These are phyloP conservation scores for Crambe crambe DNA, from an alignment of 37 sponge, comb jelly and placozoan species.

Conservation along the genomic window DNA sequence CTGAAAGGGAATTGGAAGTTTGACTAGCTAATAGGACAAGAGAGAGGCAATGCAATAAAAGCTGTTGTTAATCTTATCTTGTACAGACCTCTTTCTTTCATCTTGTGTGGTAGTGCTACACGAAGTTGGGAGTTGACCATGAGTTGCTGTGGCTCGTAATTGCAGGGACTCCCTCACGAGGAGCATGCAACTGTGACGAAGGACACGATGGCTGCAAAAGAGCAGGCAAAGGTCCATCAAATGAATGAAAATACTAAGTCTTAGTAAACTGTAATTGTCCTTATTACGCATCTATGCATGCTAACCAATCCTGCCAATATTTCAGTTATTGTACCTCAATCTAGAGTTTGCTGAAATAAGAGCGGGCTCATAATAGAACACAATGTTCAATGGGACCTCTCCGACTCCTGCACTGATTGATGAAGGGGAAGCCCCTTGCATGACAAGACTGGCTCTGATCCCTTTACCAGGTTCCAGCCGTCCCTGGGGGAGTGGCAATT, in stretches of 20 bases:
- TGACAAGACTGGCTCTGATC: constrained; percentile 10
- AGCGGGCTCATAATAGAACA: constrained; percentile 47
- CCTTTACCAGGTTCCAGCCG: constrained; percentile 50
- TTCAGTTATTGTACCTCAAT: constrained; percentile 21
- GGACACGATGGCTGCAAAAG: constrained; percentile 40
- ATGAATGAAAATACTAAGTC: background rate
- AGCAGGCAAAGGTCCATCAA: background rate
- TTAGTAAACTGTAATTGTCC: background rate
- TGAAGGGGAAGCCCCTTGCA: constrained; percentile 7
- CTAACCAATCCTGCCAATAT: background rate
- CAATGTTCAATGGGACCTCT: constrained; percentile 40
- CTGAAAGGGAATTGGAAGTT: no score
- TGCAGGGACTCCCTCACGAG: constrained; percentile 37
- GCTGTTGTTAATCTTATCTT: no score
- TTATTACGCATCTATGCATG: no score
- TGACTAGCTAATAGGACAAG: background rate
- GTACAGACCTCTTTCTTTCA: background rate
- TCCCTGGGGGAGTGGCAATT: constrained; percentile 38
- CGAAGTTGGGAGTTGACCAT: constrained; percentile 10
- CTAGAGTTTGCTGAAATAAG: constrained; percentile 32
- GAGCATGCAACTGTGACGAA: constrained; percentile 31
- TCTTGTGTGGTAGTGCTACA: background rate
- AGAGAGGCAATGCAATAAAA: no score
- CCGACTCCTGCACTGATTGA: background rate
- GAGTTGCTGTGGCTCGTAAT: constrained; percentile 25